Base-by-base conservation (phyloP, 1,140 invertebrate species). In the Trichonephila inaurata region DNA sequence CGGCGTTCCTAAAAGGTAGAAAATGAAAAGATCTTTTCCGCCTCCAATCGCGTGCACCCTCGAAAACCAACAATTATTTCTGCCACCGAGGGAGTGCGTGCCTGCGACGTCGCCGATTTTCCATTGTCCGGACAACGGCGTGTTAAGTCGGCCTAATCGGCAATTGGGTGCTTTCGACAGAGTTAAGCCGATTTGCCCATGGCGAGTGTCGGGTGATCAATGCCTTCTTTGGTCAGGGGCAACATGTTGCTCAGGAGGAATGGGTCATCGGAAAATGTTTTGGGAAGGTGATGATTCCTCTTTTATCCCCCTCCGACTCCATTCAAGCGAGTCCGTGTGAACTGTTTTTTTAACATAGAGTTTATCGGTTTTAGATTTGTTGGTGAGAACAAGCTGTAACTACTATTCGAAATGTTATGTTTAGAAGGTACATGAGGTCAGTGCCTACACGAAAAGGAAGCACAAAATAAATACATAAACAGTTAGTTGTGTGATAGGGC, bases 21-120 rank as follows among this genome's bases (percentile, higher is more conserved):
- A 83, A 83, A 83, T 58, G 82, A 83, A 83, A 83, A 83, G 51
- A 51, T 83, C 14, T 19, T 51, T 83, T 83, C 82, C 51, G 82
- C 82, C 51, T 51, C 10, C 69, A 33, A 77, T 77, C 24, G 69
- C 69, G 69, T 77, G 69, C 69, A 18, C 28, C 64, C 64, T 69
- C 64, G 69, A 77, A 81, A 44, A 90, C 89, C 62, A 40, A 28
- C 89, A 90, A 90, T 90, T 90, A 90, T 90, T 90, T 90, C 89
- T 58, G 69, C 89, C 89, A 81, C 66, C n/a, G 33, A 21, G n/a
- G 60, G 28, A 19, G 64, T 81, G 51, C 89, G 72, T 81, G 72
- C 89, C 64, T 24, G n/a, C 44, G 44, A 51, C 44, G 44, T 51
- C 44, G 86, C 89, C 51, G 69, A 21, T 81, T 61, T 28, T 58